Conservation (phyloP, 1,140 invertebrate genomes). For the Druon quercuslanigerum region DNA sequence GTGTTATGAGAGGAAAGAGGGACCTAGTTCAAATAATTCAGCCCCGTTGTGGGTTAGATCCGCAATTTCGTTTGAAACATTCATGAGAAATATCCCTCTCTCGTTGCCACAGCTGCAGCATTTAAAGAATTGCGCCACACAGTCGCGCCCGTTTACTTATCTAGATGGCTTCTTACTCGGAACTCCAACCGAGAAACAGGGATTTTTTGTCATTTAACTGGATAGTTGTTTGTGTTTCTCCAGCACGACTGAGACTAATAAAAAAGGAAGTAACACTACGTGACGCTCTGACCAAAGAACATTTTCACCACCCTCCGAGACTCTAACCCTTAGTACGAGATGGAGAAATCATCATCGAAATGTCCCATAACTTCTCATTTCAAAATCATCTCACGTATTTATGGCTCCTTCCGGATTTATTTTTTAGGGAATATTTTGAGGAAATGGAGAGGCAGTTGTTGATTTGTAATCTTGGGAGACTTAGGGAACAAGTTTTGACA, state of each 20-base stretch:
- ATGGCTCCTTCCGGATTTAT: slow-evolving; percentile 4
- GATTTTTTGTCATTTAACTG: slow-evolving; percentile 48
- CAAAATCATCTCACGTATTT: slow-evolving; percentile 16
- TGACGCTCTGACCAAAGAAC: slow-evolving; percentile 26
- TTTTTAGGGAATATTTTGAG: neutral
- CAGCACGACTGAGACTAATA: slow-evolving; percentile 2
- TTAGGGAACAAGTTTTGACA: no score
- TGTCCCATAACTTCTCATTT: slow-evolving; percentile 7
- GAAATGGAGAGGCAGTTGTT: neutral
- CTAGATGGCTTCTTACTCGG: slow-evolving; percentile 59
- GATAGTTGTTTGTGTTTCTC: slow-evolving; percentile 26
- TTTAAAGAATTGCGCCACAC: slow-evolving; percentile 68
- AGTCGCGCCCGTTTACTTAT: slow-evolving; percentile 65
- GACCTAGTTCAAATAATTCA: slow-evolving; percentile 69
- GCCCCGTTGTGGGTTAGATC: slow-evolving; percentile 68
- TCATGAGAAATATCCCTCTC: slow-evolving; percentile 70
- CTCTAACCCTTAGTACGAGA: neutral
- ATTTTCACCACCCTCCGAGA: slow-evolving; percentile 19
- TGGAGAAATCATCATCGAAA: slow-evolving; percentile 25
- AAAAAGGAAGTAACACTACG: slow-evolving; percentile 20
- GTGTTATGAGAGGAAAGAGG: slow-evolving; percentile 26
- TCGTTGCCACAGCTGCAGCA: slow-evolving; percentile 60
- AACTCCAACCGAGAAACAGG: slow-evolving; percentile 42
- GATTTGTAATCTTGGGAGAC: neutral
- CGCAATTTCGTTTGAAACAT: slow-evolving; percentile 73